Evolutionary conservation across 2,888 invertebrate species (phyloP).

Genomic region (Mesoligia furuncula): DNA sequence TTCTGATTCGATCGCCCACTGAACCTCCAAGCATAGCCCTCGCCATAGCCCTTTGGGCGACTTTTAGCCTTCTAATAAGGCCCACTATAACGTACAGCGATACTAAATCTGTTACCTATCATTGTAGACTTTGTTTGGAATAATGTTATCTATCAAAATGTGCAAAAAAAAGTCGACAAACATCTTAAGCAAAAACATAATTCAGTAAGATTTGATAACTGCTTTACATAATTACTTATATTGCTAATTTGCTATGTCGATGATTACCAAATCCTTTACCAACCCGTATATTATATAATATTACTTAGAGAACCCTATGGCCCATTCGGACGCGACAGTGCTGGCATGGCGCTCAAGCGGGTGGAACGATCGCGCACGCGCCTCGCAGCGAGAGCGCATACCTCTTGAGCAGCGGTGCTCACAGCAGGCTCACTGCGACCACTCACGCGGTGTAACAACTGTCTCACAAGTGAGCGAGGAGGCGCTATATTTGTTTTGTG

Average conservation of each 20-base stretch:
- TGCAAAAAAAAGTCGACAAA: neutral
- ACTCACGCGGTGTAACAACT: neutral
- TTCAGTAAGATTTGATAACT: neutral
- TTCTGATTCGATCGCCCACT: too few relatives aligned
- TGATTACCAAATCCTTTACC: neutral
- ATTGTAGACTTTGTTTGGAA: neutral
- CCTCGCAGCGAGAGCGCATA: conserved; percentile 21
- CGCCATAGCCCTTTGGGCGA: too few relatives aligned
- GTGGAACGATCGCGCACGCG: neutral
- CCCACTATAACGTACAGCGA: neutral
- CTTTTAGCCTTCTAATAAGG: too few relatives aligned
- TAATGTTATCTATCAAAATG: neutral
- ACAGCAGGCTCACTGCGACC: neutral
- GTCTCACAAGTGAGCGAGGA: neutral
- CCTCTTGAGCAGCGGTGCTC: conserved; percentile 14
- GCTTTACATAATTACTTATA: neutral
- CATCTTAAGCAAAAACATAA: neutral
- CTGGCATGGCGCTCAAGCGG: neutral
- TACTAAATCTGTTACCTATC: neutral
- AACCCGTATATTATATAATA: neutral
- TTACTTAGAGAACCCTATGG: neutral
- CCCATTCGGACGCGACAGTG: neutral
- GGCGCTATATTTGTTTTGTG: neutral
- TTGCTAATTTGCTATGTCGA: neutral
- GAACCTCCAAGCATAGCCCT: too few relatives aligned